Evolutionary conservation across 2,888 invertebrate genomes (phyloP), one percentile per base, ranked within the genome.

Genomic region (Lithophane socia): DNA sequence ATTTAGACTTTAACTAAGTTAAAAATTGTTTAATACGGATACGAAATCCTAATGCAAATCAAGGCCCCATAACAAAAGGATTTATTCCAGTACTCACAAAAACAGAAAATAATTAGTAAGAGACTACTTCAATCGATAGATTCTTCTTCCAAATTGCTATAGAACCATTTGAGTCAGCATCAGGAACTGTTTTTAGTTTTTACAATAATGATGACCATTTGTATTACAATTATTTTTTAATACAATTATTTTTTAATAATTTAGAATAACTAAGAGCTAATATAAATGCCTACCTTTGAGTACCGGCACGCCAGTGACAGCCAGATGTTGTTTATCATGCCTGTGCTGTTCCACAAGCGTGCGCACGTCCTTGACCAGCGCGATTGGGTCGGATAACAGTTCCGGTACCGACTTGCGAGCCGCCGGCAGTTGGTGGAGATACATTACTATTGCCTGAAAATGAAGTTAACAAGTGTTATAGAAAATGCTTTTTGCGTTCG

Each of bases 391-490:
- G 1, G 98, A 97, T 42, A 99, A 97, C 69, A 99, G 96, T 88
- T 99, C 99, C 2, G 99, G 99, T 52, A 99, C 98, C 76, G 98
- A 98, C 94, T 99, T 99, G 91, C 99, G 98, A 79, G 98, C 98
- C 0, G 98, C 98, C 21, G 99, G 99, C 90, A 99, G 95, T 92
- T 98, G 98, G 92, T 99, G 99, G 29, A 99, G 97, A 96, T 99
- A 99, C 97, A 98, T 98, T 37, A 99, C 98, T 87, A 99, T 98
- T 72, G 98, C 98, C 97, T 98, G 95, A 3, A 92, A 91, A 37
- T 61, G 1, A 42, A 69, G 5, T 29, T 9, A 49, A 16, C 24
- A 16, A n/a, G 37, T 44, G 37, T 65, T 71, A 12, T 7, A n/a
- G 16, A 60, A 52, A 24, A 18, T 64, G 2, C 37, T n/a, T 0